phyloP scores from a whole-genome alignment of 2,797 vertebrate genomes.

The Melanotaenia pygmaea region DNA sequence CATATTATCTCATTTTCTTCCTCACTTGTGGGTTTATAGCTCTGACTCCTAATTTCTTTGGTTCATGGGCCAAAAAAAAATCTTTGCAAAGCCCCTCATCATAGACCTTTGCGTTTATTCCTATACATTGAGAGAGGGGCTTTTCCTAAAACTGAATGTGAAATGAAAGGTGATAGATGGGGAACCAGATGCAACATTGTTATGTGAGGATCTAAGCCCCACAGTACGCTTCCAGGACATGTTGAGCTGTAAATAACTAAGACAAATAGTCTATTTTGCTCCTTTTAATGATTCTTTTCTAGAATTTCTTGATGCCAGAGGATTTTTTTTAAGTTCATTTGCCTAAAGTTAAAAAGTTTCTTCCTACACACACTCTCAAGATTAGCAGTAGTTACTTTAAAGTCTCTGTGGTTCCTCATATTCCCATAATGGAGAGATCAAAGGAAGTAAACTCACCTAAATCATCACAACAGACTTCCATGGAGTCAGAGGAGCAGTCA shows the following conservation, averaged over 20 bases:
- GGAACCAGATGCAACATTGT: not conserved
- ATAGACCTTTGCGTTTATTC: not conserved
- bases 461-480: slow-evolving; percentile 82
- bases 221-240: not conserved
- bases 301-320: not conserved
- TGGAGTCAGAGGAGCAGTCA: slow-evolving; percentile 79
- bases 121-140: not conserved
- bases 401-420: not conserved
- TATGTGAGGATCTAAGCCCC: not conserved
- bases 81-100: not conserved
- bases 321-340: not conserved
- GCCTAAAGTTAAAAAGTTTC: not conserved
- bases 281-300: not conserved
- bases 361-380: not conserved
- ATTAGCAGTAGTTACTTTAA: not conserved
- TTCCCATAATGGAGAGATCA: not conserved
- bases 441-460: slow-evolving; percentile 79
- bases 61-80: not conserved
- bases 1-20: not conserved
- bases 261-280: not conserved
- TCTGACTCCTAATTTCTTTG: not conserved
- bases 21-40: not conserved
- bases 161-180: not conserved
- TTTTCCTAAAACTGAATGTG: too few species aligned
- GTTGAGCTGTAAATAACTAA: not conserved